phyloP scores from a whole-genome alignment of 1,140 invertebrate species.

The Druon quercuslanigerum region DNA sequence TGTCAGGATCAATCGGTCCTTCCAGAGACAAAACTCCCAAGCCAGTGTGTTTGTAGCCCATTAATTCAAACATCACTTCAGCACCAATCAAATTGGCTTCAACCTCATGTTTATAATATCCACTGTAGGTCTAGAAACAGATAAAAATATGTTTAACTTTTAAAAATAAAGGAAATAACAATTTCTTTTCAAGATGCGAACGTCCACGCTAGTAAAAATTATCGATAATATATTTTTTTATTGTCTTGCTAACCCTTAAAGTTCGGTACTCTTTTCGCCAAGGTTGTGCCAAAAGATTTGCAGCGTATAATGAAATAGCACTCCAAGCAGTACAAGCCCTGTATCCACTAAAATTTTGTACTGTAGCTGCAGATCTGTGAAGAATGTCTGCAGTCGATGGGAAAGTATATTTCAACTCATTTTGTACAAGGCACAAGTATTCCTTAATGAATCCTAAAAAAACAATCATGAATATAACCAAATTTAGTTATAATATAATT shows the following conservation, averaged over 20 bases:
- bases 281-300: constrained; percentile 88
- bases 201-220: constrained; percentile 17
- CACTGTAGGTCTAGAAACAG: constrained; percentile 84
- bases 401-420: constrained; percentile 86
- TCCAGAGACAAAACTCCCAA: constrained; percentile 79
- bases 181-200: background rate
- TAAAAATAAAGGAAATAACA: background rate
- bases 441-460: constrained; percentile 85
- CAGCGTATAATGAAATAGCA: constrained; percentile 88
- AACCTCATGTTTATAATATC: constrained; percentile 91
- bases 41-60: constrained; percentile 85
- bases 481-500: background rate
- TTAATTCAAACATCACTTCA: constrained; percentile 84
- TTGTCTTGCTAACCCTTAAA: constrained; percentile 79
- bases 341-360: constrained; percentile 86
- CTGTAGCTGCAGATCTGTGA: constrained; percentile 81
- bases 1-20: constrained; percentile 87
- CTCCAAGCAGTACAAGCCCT: constrained; percentile 88
- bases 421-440: constrained; percentile 85
- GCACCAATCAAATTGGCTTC: constrained; percentile 85
- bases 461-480: constrained; percentile 4
- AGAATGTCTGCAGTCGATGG: constrained; percentile 85
- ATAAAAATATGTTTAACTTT: constrained; percentile 36
- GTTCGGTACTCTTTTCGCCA: constrained; percentile 91
- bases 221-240: constrained; percentile 20